Evolutionary conservation across 2,888 invertebrate genomes (phyloP).

Genomic region (Oligia latruncula): DNA sequence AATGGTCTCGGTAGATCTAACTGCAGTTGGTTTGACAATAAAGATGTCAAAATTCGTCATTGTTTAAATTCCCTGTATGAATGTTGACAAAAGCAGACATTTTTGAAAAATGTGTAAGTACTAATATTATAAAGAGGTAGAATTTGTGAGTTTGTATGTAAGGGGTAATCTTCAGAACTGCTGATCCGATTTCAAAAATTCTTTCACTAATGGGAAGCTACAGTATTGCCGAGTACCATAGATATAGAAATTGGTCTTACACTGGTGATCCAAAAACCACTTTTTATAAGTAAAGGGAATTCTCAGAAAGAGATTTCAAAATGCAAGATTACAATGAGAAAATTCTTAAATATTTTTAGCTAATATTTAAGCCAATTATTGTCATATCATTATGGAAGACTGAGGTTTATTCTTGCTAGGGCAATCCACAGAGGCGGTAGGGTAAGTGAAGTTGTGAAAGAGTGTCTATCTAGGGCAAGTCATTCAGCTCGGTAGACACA

Average conservation of each 20-base stretch:
- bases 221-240: background rate
- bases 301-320: background rate
- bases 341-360: constrained; percentile 15
- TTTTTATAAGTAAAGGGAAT: background rate
- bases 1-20: no score
- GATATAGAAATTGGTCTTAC: background rate
- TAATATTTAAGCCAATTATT: constrained; percentile 30
- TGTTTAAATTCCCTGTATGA: background rate
- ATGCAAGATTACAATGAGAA: background rate
- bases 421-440: background rate
- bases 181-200: background rate
- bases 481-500: background rate
- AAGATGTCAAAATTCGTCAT: background rate
- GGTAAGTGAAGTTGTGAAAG: background rate
- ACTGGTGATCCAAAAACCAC: background rate
- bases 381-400: constrained; percentile 40
- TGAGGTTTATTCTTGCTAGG: background rate
- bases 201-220: background rate
- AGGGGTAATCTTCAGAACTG: background rate
- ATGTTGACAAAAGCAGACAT: background rate
- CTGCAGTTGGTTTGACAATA: background rate
- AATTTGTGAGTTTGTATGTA: background rate
- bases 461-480: background rate
- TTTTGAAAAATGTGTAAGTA: background rate
- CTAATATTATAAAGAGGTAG: background rate